phyloP scores from a whole-genome alignment of 2,797 vertebrate genomes.

The Gallirallus australis region DNA sequence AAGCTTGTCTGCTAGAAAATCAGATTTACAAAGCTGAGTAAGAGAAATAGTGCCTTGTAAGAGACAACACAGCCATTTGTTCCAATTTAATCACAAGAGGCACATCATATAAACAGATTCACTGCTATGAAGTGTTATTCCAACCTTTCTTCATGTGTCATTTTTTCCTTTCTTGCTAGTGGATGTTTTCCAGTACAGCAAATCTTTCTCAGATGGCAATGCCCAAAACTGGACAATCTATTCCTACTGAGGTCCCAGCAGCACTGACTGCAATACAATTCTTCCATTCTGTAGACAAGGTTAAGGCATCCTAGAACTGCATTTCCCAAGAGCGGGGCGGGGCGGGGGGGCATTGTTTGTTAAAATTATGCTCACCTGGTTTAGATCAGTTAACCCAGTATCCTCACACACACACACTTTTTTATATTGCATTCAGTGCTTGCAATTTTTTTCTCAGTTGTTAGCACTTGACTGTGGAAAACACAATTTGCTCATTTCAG shows the following conservation, averaged over 20 bases:
- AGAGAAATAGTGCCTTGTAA: background rate
- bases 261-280: background rate
- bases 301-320: background rate
- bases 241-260: background rate
- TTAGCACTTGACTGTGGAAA: background rate
- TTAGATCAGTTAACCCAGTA: background rate
- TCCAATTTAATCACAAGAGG: background rate
- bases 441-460: background rate
- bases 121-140: background rate
- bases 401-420: background rate
- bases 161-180: background rate
- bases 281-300: background rate
- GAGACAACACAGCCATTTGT: background rate
- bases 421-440: background rate
- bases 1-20: constrained; percentile 24
- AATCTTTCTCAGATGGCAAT: background rate
- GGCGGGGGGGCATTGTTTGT: fast-evolving
- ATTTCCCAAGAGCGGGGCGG: background rate
- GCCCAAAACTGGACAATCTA: background rate
- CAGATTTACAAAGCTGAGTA: background rate
- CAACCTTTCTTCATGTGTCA: background rate
- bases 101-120: background rate
- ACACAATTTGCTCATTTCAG: background rate
- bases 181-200: background rate
- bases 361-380: background rate